A percentile compares a stretch with the other conserved stretches of the same genome.
These are phyloP conservation scores for Neolamprologus hecqui DNA, from an alignment of 2,113 vertebrate genomes.

Conservation along the genomic window DNA sequence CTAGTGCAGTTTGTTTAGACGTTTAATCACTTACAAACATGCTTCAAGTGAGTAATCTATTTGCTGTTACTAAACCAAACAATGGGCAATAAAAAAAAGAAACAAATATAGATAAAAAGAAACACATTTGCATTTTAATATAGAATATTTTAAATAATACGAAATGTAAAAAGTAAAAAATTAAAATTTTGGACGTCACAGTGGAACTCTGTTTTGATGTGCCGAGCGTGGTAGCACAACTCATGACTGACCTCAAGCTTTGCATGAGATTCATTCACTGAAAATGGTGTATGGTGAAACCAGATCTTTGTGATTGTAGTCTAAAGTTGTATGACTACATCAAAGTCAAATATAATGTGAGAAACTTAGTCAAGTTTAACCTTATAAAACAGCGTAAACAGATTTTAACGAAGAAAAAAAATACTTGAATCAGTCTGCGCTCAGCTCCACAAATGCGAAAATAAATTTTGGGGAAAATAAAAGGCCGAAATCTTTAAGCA, in stretches of 20 bases:
- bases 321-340: not conserved
- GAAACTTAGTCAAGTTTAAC: not conserved
- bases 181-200: not conserved
- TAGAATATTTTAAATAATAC: not conserved
- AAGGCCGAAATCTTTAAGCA: not conserved
- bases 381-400: not conserved
- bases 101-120: not conserved
- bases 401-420: not conserved
- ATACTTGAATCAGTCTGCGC: fast-evolving
- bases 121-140: not conserved
- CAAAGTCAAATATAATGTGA: not conserved
- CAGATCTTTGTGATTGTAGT: not conserved
- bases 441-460: not conserved
- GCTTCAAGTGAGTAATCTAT: not conserved
- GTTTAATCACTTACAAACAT: not conserved
- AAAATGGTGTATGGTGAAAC: not conserved
- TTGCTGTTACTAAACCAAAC: not conserved
- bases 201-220: not conserved
- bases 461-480: not conserved
- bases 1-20: not conserved
- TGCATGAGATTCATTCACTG: not conserved
- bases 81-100: not conserved
- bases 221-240: not conserved
- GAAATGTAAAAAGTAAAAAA: not conserved
- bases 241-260: not conserved